Percentiles rank a stretch among this genome's conserved stretches.
Evolutionary conservation across 1,140 invertebrate genomes (phyloP).

Genomic region (Sogatella furcifera): DNA sequence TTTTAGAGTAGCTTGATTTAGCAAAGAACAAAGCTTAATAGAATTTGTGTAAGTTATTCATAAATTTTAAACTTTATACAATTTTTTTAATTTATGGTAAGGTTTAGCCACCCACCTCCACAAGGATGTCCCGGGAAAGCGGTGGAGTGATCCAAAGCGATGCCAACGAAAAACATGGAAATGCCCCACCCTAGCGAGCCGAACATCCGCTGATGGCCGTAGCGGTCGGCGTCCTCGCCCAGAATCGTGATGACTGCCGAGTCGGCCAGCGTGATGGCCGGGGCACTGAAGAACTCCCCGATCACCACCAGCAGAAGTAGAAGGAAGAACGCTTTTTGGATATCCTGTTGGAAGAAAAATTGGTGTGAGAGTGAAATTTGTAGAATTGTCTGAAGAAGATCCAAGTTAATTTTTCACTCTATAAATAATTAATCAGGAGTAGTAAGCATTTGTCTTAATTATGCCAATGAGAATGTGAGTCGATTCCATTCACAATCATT

Average conservation of each 20-base stretch:
- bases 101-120: constrained; percentile 33
- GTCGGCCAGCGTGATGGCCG: constrained; percentile 93
- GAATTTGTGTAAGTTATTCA: no score
- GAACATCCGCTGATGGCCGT: constrained; percentile 96
- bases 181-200: constrained; percentile 96
- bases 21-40: no score
- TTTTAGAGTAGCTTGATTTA: no score
- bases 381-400: no score
- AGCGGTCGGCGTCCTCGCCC: constrained; percentile 84
- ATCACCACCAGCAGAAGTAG: constrained; percentile 84
- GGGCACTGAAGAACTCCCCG: constrained; percentile 95
- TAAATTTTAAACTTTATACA: no score
- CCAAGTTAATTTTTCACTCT: no score
- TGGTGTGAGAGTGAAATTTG: no score
- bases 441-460: no score
- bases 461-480: no score
- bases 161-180: constrained; percentile 97
- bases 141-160: constrained; percentile 93
- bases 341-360: constrained; percentile 54
- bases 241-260: constrained; percentile 84
- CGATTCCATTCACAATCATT: no score
- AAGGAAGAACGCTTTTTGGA: constrained; percentile 93
- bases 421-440: no score
- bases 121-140: constrained; percentile 85
- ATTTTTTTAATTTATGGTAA: no score